Evolutionary conservation across 2,113 vertebrate genomes (phyloP), one percentile per base, ranked within the genome.

Genomic region (Elaphurus davidianus): DNA sequence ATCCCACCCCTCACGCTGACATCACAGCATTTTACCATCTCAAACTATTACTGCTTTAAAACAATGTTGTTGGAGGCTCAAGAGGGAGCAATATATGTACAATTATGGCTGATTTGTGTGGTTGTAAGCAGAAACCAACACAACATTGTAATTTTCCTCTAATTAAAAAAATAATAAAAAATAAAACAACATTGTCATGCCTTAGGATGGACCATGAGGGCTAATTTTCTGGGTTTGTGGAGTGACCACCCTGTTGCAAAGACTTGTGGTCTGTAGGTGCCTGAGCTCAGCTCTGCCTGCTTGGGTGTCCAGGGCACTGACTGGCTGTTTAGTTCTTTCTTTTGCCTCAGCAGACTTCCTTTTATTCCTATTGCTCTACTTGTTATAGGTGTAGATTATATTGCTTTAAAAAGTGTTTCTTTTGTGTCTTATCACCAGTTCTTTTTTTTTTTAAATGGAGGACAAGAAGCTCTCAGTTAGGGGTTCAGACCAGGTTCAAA

Each of bases 221-320:
- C 40, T 87, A 2, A 76, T 40, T 6, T 43, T 25, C 3, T 28
- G 4, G 30, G 36, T 3, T 54, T 25, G 11, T 30, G 28, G 43
- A 27, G 15, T 59, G 86, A 10, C 40, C 6, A 36, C 36, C 12
- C 40, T 16, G n/a, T 27, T 14, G 14, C 4, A 10, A 12, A 43
- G 50, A 23, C 25, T 64, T 4, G 4, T 16, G 0, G 14, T 25
- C 28, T 57, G 14, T 57, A 1, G 25, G 5, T 2, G 1, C 19
- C 10, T 5, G 50, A 19, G 36, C 89, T 54, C 6, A 76, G 54
- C 36, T 67, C 50, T 36, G 33, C 43, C n/a, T 67, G 27, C 52
- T 36, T 1, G 15, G 23, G 2, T 16, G 21, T n/a, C 54, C 30
- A 47, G 45, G 52, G 3, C 16, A 4, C 15, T 10, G 21, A 57